Evolutionary conservation across 2,888 invertebrate genomes (phyloP), one percentile per base, ranked within the genome.

Genomic region (Anthophora plumipes): DNA sequence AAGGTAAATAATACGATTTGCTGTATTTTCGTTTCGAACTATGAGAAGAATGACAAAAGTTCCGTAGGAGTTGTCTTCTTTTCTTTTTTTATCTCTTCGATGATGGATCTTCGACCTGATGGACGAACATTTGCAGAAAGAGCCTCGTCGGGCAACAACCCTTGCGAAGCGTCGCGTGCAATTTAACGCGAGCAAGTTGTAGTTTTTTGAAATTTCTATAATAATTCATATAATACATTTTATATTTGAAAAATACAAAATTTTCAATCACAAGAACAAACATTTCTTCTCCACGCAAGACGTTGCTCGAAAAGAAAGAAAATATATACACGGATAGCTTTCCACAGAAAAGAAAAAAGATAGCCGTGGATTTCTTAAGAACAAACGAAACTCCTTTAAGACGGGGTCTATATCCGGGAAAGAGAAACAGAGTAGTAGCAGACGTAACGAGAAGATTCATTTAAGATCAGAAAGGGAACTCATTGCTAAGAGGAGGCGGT

Each of bases 61-160:
- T 39, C 5, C 9, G 1, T 1, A 14, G n/a, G n/a, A n/a, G n/a
- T n/a, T n/a, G n/a, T n/a, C n/a, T n/a, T n/a, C n/a, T n/a, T n/a
- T n/a, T n/a, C n/a, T n/a, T n/a, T n/a, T n/a, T n/a, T n/a, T n/a
- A 41, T 41, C 4, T 14, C 20, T 22, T 20, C 31, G 1, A 8
- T 50, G 20, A 1, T 50, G 31, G 22, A 52, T 74, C 50, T 74
- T 74, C 59, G 52, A 74, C 52, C 31, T 37, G 31, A 20, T 31
- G 20, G n/a, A 43, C 7, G 17, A 12, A 54, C 14, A 41, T 41
- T 63, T 25, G 1, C 1, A 8, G 37, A 63, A 14, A 20, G 41
- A 20, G 52, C 7, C 41, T 50, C 25, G 41, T 59, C 41, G 67
- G 20, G 57, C 20, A 5, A 37, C 43, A 54, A 7, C n/a, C 7